These are phyloP conservation scores for Charanyca ferruginea DNA, from an alignment of 2,888 invertebrate species.

Conservation along the genomic window DNA sequence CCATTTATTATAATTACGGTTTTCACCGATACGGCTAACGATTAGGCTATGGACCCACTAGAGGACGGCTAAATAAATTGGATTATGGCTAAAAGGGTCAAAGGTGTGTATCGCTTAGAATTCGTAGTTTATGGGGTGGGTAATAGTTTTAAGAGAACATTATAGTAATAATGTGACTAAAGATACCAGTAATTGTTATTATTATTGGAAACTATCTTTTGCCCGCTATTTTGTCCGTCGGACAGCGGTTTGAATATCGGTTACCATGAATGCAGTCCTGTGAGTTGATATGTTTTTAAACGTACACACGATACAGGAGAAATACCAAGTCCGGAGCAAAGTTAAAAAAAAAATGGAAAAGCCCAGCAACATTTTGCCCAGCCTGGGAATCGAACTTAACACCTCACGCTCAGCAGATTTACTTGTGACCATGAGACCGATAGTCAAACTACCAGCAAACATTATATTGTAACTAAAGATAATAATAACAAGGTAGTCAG, in stretches of 20 bases:
- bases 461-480: not conserved
- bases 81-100: conserved; percentile 40
- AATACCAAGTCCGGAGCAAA: too few species aligned
- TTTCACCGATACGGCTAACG: conserved; percentile 43
- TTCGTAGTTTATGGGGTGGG: not conserved
- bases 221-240: too few species aligned
- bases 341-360: too few species aligned
- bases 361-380: not conserved
- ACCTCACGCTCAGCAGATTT: not conserved
- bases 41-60: conserved; percentile 43
- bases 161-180: not conserved
- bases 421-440: too few species aligned
- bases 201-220: not conserved
- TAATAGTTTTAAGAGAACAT: conserved; percentile 14
- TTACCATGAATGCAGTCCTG: too few species aligned
- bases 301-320: too few species aligned
- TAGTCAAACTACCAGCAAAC: not conserved
- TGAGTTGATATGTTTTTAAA: too few species aligned
- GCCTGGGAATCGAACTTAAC: not conserved
- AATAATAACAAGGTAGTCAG: not conserved
- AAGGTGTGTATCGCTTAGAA: conserved; percentile 42
- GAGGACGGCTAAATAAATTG: conserved; percentile 39
- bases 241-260: too few species aligned
- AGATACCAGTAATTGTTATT: not conserved
- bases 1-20: conserved; percentile 65